These are phyloP conservation scores for Epinephelus malabaricus DNA, from an alignment of 2,797 vertebrate genomes.

Conservation along the genomic window DNA sequence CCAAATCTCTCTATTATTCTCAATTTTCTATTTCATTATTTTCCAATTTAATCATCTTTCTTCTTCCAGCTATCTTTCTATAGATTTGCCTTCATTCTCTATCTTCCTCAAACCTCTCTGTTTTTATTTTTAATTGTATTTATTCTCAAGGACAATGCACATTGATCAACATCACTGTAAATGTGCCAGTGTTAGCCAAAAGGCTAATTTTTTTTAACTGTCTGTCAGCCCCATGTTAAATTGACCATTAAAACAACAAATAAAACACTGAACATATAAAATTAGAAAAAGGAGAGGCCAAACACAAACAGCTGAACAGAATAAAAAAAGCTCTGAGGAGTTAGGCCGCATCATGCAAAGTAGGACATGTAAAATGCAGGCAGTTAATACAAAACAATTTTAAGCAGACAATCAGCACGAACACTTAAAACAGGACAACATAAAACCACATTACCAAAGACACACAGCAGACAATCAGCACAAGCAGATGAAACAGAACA, in stretches of 20 bases:
- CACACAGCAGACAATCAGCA: not conserved
- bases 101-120: not conserved
- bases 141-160: not conserved
- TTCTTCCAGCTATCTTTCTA: not conserved
- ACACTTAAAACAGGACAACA: too few species aligned
- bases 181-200: not conserved
- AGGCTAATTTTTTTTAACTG: too few species aligned
- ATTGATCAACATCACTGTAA: not conserved
- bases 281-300: not conserved
- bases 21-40: constrained; percentile 16
- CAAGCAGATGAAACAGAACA: too few species aligned
- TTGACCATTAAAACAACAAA: too few species aligned
- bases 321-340: not conserved
- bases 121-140: too few species aligned
- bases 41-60: not conserved
- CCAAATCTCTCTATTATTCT: constrained; percentile 29
- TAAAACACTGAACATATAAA: not conserved
- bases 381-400: not conserved
- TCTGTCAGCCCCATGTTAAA: too few species aligned
- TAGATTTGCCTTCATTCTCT: not conserved
- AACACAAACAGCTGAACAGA: not conserved
- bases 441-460: too few species aligned
- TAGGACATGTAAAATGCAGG: not conserved
- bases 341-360: not conserved
- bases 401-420: not conserved